Conservation (phyloP, 2,888 invertebrate species). For the Melipona bicolor region DNA sequence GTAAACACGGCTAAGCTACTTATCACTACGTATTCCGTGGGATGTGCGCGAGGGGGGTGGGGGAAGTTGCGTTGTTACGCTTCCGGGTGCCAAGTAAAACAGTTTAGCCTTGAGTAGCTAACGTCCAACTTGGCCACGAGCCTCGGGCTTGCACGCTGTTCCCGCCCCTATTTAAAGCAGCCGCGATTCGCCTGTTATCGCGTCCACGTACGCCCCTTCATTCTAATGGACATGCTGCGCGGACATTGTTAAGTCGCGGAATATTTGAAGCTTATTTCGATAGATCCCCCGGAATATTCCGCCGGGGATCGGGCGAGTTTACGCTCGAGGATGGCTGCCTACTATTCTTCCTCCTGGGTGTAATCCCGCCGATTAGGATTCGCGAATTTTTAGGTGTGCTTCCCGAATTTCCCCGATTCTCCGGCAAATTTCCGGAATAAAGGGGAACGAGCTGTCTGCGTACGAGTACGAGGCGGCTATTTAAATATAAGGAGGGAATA, state of each 20-base stretch:
- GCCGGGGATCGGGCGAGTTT: not conserved
- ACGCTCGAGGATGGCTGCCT: not conserved
- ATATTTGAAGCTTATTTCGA: conserved; percentile 12
- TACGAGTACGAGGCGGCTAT: not conserved
- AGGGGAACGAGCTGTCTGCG: not conserved
- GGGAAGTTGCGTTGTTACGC: conserved; percentile 19
- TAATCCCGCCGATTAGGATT: not conserved
- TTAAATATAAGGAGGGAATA: not conserved
- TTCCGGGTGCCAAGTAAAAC: conserved; percentile 56
- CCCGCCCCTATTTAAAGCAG: conserved; percentile 25
- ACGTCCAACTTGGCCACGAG: conserved; percentile 34
- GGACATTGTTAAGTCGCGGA: conserved; percentile 7
- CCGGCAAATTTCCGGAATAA: not conserved
- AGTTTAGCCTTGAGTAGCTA: conserved; percentile 54
- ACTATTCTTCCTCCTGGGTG: not conserved
- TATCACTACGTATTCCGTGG: conserved; percentile 58
- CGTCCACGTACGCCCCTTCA: conserved; percentile 3
- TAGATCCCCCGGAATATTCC: not conserved
- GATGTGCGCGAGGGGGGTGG: not conserved
- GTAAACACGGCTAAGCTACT: conserved; percentile 67
- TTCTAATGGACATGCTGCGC: conserved; percentile 31
- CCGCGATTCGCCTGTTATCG: conserved; percentile 35
- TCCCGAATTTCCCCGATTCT: not conserved
- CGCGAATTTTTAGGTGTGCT: not conserved
- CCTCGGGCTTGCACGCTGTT: conserved; percentile 1